Percentiles rank a stretch among this genome's conserved stretches.
Conservation (phyloP, 2,888 invertebrate species). For the Drosophila parthenogenetica region DNA sequence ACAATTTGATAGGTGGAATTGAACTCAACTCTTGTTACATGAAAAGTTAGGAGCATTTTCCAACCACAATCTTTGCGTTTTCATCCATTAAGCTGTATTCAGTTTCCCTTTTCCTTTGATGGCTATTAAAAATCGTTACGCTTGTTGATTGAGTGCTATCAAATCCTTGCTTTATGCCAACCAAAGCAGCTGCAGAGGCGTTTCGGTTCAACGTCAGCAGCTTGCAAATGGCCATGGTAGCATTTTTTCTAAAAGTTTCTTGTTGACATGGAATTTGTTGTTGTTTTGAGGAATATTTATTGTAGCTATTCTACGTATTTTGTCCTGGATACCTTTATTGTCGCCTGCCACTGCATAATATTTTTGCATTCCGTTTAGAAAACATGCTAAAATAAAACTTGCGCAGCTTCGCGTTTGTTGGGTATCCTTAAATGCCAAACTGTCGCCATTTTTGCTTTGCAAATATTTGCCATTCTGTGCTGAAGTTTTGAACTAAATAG, state of each 20-base stretch:
- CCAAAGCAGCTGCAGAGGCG: slow-evolving; percentile 12
- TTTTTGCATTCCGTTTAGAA: slow-evolving; percentile 28
- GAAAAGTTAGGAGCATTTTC: background rate
- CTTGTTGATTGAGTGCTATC: slow-evolving; percentile 10
- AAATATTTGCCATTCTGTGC: slow-evolving; percentile 13
- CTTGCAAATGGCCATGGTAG: slow-evolving; percentile 14
- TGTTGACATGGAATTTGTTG: slow-evolving; percentile 34
- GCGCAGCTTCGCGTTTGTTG: background rate
- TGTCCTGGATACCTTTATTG: slow-evolving; percentile 4
- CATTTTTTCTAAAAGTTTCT: slow-evolving; percentile 6
- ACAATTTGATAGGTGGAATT: no score
- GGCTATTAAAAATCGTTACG: slow-evolving; percentile 3
- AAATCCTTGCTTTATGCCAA: slow-evolving; percentile 7
- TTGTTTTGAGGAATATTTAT: slow-evolving; percentile 11
- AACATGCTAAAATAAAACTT: background rate
- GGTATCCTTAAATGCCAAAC: slow-evolving; percentile 5
- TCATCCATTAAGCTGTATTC: slow-evolving; percentile 3
- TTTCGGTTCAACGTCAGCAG: background rate
- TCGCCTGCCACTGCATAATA: slow-evolving; percentile 43
- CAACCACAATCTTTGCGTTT: background rate
- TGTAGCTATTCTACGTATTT: background rate
- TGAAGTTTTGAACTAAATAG: background rate
- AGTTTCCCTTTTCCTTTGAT: background rate
- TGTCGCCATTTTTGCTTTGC: slow-evolving; percentile 1
- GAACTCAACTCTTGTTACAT: background rate